Base-by-base conservation (phyloP, 2,113 vertebrate species). In the Pedetes capensis region DNA sequence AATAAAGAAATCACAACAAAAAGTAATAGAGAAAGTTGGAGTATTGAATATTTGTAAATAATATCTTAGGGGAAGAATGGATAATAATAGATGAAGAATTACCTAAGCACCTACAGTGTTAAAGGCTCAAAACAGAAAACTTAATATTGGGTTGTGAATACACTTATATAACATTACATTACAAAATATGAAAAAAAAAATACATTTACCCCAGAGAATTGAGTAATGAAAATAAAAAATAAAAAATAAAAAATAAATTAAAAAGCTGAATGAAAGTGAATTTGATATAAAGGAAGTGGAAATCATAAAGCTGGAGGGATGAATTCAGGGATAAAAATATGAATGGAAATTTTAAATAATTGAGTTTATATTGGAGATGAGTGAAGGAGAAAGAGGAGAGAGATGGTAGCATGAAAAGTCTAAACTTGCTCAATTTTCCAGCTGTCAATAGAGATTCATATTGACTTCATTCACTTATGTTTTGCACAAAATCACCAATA, bases 121-220 rank as follows among this genome's bases (percentile, higher is more conserved):
- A 66, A 25, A 59, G 39, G n/a, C 8, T 86, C 61, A 87, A 74
- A 87, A 61, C 3, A 85, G 57, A 91, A 76, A 88, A 34, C 76
- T 42, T 53, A 92, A 71, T 72, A 88, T 90, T 80, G 9, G 8
- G 5, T 14, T 95, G 2, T 44, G 37, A 42, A 55, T 87, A 17
- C 3, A 44, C 8, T 87, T 4, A 6, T 76, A 74, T 42, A 51
- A 61, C 66, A 42, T 42, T 74, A 64, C 23, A 32, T 88, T 37
- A 49, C 64, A 44, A 87, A 95, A 66, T 85, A 51, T 29, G 53
- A 81, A 93, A 57, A 95, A 88, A 76, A 80, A 51, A 92, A 89
- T 25, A 20, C 6, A 69, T 57, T 66, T 42, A 74, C 29, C 37
- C 83, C 2, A 22, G 61, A 85, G 61, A 85, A 93, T 78, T 37